Conservation (phyloP, 2,888 invertebrate species). For the Megastigmus dorsalis region DNA sequence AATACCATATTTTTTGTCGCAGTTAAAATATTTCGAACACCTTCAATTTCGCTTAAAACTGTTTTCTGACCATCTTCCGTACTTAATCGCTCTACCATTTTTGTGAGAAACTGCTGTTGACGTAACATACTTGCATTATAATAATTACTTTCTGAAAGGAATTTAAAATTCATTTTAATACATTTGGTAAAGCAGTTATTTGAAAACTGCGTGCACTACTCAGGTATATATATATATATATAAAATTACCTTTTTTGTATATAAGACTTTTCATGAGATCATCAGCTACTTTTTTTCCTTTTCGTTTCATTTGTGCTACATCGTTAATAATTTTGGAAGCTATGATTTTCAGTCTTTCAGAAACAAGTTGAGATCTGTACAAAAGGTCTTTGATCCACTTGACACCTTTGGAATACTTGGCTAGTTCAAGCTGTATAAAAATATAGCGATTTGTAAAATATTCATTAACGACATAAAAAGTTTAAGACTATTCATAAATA, state of each 20-base stretch:
- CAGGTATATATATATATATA: no score
- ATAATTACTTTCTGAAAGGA: constrained; percentile 81
- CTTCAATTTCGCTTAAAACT: constrained; percentile 75
- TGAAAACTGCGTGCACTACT: no score
- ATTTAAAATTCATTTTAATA: constrained; percentile 12
- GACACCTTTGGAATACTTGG: constrained; percentile 85
- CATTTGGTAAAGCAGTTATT: no score
- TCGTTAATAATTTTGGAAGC: constrained; percentile 89
- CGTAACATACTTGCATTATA: constrained; percentile 83
- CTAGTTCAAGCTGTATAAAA: constrained; percentile 81
- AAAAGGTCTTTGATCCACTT: constrained; percentile 86
- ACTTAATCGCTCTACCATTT: constrained; percentile 79
- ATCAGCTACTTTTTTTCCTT: constrained; percentile 82
- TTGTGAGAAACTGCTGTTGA: constrained; percentile 85
- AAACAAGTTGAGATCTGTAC: constrained; percentile 82
- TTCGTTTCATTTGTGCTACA: constrained; percentile 84
- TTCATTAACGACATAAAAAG: not conserved
- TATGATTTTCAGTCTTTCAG: constrained; percentile 85
- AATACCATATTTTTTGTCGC: constrained; percentile 80
- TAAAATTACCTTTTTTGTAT: constrained; percentile 77
- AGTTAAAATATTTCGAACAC: constrained; percentile 79
- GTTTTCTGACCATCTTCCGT: constrained; percentile 75
- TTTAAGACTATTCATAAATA: not conserved
- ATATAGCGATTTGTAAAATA: no score
- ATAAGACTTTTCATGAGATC: constrained; percentile 79